Percentiles rank a stretch among this genome's conserved stretches.
These are phyloP conservation scores for Oscheius onirici DNA, from an alignment of 2,888 invertebrate genomes.

Conservation along the genomic window DNA sequence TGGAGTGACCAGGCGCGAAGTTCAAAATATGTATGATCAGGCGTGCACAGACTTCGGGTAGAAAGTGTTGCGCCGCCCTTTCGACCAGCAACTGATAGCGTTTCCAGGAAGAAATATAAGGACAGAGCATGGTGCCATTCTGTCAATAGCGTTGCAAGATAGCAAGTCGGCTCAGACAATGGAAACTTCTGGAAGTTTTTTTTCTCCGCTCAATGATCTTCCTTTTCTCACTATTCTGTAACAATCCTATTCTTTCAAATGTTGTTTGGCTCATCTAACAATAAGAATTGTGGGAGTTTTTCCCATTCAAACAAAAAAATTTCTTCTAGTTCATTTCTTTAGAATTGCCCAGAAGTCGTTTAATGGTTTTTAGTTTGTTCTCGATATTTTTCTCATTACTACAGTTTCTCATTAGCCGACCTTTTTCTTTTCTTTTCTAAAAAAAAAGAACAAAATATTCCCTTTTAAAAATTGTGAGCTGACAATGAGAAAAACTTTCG, in stretches of 20 bases:
- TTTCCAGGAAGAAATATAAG: conserved; percentile 15
- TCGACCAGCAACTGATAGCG: conserved; percentile 4
- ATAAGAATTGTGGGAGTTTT: no score
- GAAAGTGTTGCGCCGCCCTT: conserved; percentile 23
- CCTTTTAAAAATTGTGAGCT: no score
- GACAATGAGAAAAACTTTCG: no score
- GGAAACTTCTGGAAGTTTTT: neutral
- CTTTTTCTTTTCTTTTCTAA: no score
- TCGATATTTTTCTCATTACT: no score
- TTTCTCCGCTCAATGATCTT: neutral
- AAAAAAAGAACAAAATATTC: no score
- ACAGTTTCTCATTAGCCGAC: no score
- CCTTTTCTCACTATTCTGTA: neutral
- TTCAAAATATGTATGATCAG: neutral
- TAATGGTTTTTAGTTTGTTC: no score
- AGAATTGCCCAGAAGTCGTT: no score
- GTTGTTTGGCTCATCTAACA: no score
- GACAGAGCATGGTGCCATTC: neutral
- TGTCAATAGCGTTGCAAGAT: neutral
- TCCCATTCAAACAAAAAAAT: neutral
- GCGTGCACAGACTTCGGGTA: conserved; percentile 9
- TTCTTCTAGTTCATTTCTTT: neutral
- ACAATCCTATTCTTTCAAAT: no score
- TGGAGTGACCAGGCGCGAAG: conserved; percentile 9
- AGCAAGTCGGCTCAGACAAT: neutral